Percentiles rank a stretch among this genome's conserved stretches.
These are phyloP conservation scores for Adineta ricciae DNA, from an alignment of 2,888 invertebrate species.

Conservation along the genomic window DNA sequence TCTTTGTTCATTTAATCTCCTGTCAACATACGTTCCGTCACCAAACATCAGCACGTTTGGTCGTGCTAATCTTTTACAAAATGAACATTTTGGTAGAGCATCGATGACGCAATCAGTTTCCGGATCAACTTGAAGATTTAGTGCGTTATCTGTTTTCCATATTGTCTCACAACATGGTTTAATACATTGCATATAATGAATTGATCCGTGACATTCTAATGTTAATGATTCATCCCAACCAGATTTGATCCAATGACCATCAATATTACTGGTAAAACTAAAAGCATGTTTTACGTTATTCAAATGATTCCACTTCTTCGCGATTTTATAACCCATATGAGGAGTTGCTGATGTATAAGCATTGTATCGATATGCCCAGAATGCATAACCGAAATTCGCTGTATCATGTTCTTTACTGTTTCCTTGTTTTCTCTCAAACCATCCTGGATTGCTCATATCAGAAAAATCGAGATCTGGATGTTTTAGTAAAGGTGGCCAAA, in stretches of 20 bases:
- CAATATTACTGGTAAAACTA: constrained; percentile 36
- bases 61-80: constrained; percentile 24
- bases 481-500: constrained; percentile 34
- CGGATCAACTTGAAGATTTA: constrained; percentile 23
- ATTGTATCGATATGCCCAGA: constrained; percentile 35
- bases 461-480: constrained; percentile 31
- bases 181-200: constrained; percentile 35
- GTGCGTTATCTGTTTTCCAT: constrained; percentile 27
- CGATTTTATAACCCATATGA: constrained; percentile 35
- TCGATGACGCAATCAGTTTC: constrained; percentile 23
- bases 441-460: constrained; percentile 35
- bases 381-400: constrained; percentile 36
- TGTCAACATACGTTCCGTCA: constrained; percentile 33
- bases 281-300: constrained; percentile 35
- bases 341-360: constrained; percentile 35
- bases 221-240: constrained; percentile 35
- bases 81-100: constrained; percentile 35
- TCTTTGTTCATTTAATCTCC: constrained; percentile 24
- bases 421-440: constrained; percentile 33
- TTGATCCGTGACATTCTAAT: constrained; percentile 36
- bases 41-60: constrained; percentile 36
- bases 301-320: constrained; percentile 33
- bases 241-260: constrained; percentile 37
- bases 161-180: constrained; percentile 4
- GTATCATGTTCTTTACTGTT: neutral